Percentiles rank a stretch among this genome's conserved stretches.
These are phyloP conservation scores for Poecilia wingei DNA, from an alignment of 2,797 vertebrate genomes.

Conservation along the genomic window DNA sequence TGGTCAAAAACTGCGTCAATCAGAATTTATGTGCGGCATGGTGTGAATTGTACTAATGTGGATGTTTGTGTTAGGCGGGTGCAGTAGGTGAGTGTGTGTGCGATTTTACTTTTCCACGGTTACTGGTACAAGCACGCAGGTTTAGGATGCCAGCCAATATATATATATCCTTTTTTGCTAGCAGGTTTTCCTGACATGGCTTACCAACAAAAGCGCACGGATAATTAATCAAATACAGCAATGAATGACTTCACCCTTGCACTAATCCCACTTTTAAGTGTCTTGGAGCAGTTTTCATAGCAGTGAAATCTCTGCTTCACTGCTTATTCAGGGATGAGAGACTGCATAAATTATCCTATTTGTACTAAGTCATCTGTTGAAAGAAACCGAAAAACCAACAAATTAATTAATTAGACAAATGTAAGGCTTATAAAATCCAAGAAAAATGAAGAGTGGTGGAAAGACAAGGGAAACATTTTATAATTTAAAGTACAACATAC, in stretches of 20 bases:
- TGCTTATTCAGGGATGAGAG: neutral
- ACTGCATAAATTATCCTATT: neutral
- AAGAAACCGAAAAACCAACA: neutral
- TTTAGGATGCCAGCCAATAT: neutral
- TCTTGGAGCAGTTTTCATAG: neutral
- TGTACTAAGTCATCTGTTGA: neutral
- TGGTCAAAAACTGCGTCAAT: slow-evolving; percentile 53
- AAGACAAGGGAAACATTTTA: neutral
- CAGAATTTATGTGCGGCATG: slow-evolving; percentile 7
- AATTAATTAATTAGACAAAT: neutral
- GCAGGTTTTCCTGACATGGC: neutral
- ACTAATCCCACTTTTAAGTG: neutral
- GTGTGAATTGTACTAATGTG: slow-evolving; percentile 26
- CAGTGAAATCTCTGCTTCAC: neutral
- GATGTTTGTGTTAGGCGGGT: neutral
- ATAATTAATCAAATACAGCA: neutral
- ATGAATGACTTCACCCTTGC: neutral
- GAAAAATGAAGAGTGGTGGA: neutral
- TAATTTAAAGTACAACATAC: neutral
- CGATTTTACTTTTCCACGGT: neutral
- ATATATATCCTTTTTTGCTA: neutral
- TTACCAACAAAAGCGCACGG: neutral
- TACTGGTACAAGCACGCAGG: neutral
- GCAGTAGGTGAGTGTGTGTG: neutral
- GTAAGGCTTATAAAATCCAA: neutral